Evolutionary conservation across 2,113 vertebrate species (phyloP).

Genomic region (Salminus brasiliensis): DNA sequence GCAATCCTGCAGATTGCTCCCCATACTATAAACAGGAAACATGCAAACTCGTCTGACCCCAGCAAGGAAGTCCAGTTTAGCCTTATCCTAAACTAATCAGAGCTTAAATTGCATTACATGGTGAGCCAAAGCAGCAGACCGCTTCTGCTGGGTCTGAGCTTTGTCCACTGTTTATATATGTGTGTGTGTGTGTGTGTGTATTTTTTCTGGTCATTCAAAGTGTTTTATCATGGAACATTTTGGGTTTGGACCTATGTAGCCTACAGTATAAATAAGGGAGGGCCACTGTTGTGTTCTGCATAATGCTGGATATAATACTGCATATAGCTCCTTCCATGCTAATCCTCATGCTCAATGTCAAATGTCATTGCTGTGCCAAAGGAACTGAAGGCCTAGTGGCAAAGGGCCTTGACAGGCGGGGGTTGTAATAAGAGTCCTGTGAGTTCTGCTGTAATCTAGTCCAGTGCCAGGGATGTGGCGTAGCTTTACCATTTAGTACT

Average conservation of each 20-base stretch:
- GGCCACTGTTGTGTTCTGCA: too few species aligned
- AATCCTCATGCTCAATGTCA: slow-evolving; percentile 55
- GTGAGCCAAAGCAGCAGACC: slow-evolving; percentile 25
- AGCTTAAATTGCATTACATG: slow-evolving; percentile 49
- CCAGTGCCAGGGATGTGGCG: slow-evolving; percentile 67
- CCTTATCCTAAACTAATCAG: slow-evolving; percentile 55
- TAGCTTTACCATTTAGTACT: slow-evolving; percentile 55
- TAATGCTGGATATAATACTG: too few species aligned
- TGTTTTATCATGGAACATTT: too few species aligned
- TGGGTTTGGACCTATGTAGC: too few species aligned
- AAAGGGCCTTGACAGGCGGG: slow-evolving; percentile 44
- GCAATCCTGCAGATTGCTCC: slow-evolving; percentile 44
- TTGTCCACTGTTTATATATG: too few species aligned
- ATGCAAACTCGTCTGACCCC: slow-evolving; percentile 56
- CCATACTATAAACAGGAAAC: slow-evolving; percentile 69
- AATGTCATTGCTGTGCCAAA: slow-evolving; percentile 40
- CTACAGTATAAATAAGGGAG: too few species aligned
- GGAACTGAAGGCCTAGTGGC: background rate
- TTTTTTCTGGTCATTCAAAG: too few species aligned
- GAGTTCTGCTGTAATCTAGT: slow-evolving; percentile 68
- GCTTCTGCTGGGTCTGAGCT: background rate
- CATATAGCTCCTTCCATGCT: slow-evolving; percentile 22
- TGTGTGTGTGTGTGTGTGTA: too few species aligned
- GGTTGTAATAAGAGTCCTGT: slow-evolving; percentile 66
- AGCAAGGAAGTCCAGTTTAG: slow-evolving; percentile 57